phyloP scores from a whole-genome alignment of 2,797 vertebrate genomes.

The Sebastes paucispinis region DNA sequence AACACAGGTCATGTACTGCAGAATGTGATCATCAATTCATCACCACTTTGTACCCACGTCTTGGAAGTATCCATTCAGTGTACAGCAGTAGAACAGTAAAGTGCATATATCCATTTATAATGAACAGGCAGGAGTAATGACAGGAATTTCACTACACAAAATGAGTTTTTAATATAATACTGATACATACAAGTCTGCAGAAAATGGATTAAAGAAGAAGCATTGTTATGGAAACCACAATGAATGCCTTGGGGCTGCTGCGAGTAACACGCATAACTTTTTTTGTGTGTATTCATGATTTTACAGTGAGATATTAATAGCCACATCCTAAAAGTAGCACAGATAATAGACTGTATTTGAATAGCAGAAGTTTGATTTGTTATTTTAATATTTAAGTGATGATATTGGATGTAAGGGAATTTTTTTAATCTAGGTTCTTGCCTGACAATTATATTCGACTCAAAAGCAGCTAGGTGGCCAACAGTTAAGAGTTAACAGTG shows the following conservation, averaged over 20 bases:
- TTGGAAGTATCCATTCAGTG: neutral
- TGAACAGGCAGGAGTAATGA: neutral
- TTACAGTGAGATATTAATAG: neutral
- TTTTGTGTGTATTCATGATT: neutral
- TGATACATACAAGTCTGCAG: neutral
- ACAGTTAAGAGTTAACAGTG: neutral
- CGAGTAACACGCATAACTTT: neutral
- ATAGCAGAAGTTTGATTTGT: neutral
- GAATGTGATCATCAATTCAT: neutral
- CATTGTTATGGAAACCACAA: neutral
- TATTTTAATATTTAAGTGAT: neutral
- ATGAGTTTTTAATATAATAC: neutral
- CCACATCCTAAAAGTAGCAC: neutral
- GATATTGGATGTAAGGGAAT: neutral
- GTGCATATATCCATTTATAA: neutral
- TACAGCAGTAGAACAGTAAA: neutral
- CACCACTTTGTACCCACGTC: neutral
- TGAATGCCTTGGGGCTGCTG: neutral
- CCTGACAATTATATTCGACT: neutral
- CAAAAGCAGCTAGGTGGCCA: neutral
- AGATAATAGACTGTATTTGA: neutral
- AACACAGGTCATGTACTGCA: neutral
- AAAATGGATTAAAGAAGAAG: neutral
- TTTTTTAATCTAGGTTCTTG: neutral
- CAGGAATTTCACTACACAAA: neutral